phyloP scores from a whole-genome alignment of 2,888 invertebrate genomes.

The Macrosiphum euphorbiae region DNA sequence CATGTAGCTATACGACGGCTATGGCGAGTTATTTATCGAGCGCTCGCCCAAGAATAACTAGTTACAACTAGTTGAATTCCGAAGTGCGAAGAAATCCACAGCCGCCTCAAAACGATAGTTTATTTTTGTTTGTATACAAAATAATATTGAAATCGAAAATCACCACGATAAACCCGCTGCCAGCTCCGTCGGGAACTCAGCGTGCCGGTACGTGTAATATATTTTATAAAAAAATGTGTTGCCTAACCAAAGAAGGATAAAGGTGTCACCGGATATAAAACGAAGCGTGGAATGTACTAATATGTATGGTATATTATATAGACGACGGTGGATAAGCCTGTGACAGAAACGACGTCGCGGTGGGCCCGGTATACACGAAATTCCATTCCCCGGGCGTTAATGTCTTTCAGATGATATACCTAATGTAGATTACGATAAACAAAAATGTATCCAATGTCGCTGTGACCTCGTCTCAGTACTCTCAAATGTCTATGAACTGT shows the following conservation, averaged over 20 bases:
- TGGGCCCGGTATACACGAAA: background rate
- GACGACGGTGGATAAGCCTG: background rate
- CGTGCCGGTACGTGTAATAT: background rate
- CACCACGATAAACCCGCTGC: background rate
- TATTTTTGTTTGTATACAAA: background rate
- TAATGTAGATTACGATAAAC: background rate
- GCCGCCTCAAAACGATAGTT: background rate
- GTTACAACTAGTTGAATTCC: background rate
- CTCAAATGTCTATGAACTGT: constrained; percentile 23
- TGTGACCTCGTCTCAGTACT: constrained; percentile 23
- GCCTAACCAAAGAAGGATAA: constrained; percentile 11
- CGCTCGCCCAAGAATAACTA: background rate
- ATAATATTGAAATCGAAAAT: background rate
- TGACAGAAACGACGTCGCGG: background rate
- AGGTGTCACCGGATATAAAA: background rate
- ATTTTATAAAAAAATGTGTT: background rate
- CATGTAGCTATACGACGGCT: background rate
- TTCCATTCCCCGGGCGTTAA: background rate
- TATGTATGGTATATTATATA: background rate
- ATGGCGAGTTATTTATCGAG: background rate
- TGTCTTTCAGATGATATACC: constrained; percentile 12
- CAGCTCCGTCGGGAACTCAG: background rate
- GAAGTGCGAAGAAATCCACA: background rate
- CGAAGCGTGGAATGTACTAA: background rate
- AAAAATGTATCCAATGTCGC: background rate